Base-by-base conservation (phyloP, 2,797 vertebrate species). In the Lepidocolaptes lacrymiger region DNA sequence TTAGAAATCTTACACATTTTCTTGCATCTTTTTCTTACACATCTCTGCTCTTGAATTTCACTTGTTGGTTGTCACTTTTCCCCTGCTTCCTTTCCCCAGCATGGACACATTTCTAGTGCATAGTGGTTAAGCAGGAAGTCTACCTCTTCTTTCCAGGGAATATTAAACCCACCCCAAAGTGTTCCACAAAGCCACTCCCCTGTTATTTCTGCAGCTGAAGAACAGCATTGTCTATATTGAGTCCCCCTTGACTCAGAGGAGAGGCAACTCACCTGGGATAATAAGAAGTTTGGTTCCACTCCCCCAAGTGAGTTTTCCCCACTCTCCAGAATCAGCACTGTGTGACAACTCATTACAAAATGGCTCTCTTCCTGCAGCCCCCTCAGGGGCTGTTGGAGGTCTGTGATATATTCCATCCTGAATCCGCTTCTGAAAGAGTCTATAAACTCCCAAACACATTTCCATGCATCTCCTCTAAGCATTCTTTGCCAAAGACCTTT, bases 281-380 rank as follows among this genome's bases (percentile, higher is more conserved):
- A 98, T 21, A 2, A 88, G 41, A 6, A 97, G 95, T 59, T 71
- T 85, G 32, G 94, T 97, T 59, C 97, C 97, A 34, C 59, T 94
- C 55, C 96, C 97, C 91, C 95, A 97, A 6, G 5, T 51, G 12
- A 67, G 0, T 36, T 83, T 81, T 24, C 1, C 23, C 79, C 14
- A 59, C 68, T 0, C 4, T 34, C 5, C 68, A 48, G 6, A 8
- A 30, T 1, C 30, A 10, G 24, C 94, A 97, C 97, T 3, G 4
- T 85, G 87, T n/a, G 39, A 39, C 9, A 89, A 46, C 23, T 11
- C 93, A 84, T 82, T 97, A 83, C 96, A 97, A 94, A 97, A 97
- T 93, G 85, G 28, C 27, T 26, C 55, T 56, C 58, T 68, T 59
- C 32, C 36, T 55, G 15, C 14, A 61, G 19, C 14, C 46, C 8